These are phyloP conservation scores for Nemoura dubitans DNA, from an alignment of 2,888 invertebrate species.

Conservation along the genomic window DNA sequence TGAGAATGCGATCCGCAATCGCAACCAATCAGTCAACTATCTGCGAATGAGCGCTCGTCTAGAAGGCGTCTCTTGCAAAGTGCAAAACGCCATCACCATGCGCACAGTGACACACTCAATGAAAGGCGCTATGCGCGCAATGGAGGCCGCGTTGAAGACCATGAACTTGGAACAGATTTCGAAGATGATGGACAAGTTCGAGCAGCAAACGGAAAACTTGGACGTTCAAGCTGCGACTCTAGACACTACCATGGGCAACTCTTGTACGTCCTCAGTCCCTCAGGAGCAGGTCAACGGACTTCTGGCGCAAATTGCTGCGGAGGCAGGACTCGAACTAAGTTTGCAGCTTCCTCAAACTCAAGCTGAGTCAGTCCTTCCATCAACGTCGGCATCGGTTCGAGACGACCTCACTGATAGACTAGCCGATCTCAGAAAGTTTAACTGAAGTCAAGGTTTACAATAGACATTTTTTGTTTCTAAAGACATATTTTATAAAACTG, in stretches of 20 bases:
- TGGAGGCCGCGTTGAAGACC: conserved; percentile 99
- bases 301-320: conserved; percentile 97
- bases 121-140: conserved; percentile 98
- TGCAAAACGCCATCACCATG: conserved; percentile 96
- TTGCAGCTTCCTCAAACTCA: conserved; percentile 78
- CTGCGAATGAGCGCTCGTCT: conserved; percentile 96
- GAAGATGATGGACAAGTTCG: conserved; percentile 94
- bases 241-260: conserved; percentile 99
- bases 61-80: conserved; percentile 96
- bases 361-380: not conserved
- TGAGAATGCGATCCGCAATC: conserved; percentile 97
- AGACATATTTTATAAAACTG: conserved; percentile 4
- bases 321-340: conserved; percentile 97
- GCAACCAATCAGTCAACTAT: conserved; percentile 96
- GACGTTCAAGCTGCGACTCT: conserved; percentile 99
- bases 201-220: conserved; percentile 97
- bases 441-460: not conserved
- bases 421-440: not conserved
- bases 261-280: conserved; percentile 95
- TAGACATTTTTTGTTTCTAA: not conserved
- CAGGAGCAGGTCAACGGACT: conserved; percentile 94
- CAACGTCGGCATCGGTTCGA: not conserved
- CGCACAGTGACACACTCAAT: conserved; percentile 92
- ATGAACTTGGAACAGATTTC: conserved; percentile 99
- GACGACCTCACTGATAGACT: not conserved